Conservation (phyloP, 2,888 invertebrate species). For the Octodonta nipae region DNA sequence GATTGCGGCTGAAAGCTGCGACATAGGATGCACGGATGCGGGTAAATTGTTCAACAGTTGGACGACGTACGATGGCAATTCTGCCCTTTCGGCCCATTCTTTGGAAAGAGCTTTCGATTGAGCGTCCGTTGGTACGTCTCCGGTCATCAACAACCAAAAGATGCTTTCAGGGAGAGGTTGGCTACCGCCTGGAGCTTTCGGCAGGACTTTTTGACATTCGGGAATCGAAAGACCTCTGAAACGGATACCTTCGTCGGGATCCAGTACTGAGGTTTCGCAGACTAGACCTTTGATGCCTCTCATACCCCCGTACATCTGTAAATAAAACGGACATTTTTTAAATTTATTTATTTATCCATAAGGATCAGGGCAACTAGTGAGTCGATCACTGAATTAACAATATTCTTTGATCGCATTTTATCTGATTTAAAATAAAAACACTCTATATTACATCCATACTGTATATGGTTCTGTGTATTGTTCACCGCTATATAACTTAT, state of each 20-base stretch:
- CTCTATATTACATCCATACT: too few relatives aligned
- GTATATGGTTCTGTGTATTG: too few relatives aligned
- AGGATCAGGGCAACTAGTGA: too few relatives aligned
- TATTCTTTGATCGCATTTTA: too few relatives aligned
- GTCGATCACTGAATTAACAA: too few relatives aligned
- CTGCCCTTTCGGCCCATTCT: slow-evolving; percentile 80
- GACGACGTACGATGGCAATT: slow-evolving; percentile 83
- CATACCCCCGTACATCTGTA: slow-evolving; percentile 86
- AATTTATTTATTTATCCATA: too few relatives aligned
- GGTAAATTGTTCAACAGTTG: slow-evolving; percentile 87
- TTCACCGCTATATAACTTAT: too few relatives aligned
- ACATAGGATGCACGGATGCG: slow-evolving; percentile 81
- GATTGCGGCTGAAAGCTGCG: slow-evolving; percentile 82
- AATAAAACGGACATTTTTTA: slow-evolving; percentile 1
- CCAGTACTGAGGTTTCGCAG: slow-evolving; percentile 88
- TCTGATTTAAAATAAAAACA: too few relatives aligned
- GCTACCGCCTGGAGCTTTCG: slow-evolving; percentile 63
- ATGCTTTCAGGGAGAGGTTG: slow-evolving; percentile 80
- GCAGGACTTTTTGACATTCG: slow-evolving; percentile 77
- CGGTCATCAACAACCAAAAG: slow-evolving; percentile 84
- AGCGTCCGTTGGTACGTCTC: slow-evolving; percentile 69
- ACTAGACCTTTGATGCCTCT: slow-evolving; percentile 88
- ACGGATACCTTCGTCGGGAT: slow-evolving; percentile 88
- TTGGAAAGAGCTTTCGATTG: slow-evolving; percentile 63
- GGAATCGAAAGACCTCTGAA: slow-evolving; percentile 90